Conservation (phyloP, 2,113 vertebrate species). For the Gymnorhina tibicen region DNA sequence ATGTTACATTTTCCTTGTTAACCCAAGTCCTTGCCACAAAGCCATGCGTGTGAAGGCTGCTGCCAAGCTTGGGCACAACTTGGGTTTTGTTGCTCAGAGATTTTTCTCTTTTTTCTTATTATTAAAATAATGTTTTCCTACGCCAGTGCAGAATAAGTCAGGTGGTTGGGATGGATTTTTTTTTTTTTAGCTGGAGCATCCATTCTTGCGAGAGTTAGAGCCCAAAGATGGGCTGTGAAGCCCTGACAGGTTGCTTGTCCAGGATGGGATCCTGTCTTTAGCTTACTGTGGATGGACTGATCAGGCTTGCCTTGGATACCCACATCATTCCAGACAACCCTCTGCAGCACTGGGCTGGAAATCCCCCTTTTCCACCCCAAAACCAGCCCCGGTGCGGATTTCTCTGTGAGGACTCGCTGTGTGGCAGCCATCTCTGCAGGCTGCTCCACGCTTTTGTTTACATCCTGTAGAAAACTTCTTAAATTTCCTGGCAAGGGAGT, state of each 20-base stretch:
- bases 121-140: neutral
- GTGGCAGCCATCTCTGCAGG: neutral
- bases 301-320: neutral
- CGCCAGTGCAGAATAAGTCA: neutral
- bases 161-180: neutral
- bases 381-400: neutral
- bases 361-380: neutral
- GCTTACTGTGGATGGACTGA: neutral
- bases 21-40: accelerated
- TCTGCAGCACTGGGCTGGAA: neutral
- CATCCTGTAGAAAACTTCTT: conserved; percentile 12
- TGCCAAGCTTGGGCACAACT: neutral
- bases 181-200: neutral
- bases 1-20: neutral
- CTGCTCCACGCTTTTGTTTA: neutral
- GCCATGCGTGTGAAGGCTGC: accelerated
- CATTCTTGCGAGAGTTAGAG: neutral
- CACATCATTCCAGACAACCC: neutral
- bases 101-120: neutral
- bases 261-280: neutral
- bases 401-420: neutral
- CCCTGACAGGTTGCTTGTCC: neutral
- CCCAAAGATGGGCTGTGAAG: neutral
- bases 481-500: conserved; percentile 26
- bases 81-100: neutral